Evolutionary conservation across 92 coral and sea anemone species (phyloP).

Genomic region (Palythoa heliodiscus): DNA sequence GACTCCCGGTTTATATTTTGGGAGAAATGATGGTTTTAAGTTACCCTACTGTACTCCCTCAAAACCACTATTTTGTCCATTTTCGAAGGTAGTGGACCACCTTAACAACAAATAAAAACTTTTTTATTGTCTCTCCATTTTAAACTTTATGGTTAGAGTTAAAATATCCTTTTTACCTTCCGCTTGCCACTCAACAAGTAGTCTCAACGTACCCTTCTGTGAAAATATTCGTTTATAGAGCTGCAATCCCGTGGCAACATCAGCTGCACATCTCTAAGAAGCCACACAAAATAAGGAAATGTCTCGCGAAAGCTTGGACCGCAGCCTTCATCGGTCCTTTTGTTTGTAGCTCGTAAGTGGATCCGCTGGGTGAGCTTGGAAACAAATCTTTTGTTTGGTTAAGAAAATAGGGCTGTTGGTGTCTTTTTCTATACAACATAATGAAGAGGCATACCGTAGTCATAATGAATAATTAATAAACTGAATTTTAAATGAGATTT

Average conservation of each 20-base stretch:
- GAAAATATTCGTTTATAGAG: no score
- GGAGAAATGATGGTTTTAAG: no score
- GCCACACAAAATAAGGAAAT: constrained; percentile 76
- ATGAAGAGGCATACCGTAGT: neutral
- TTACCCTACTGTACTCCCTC: no score
- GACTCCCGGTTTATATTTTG: no score
- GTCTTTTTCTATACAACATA: neutral
- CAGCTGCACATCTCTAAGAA: constrained; percentile 45
- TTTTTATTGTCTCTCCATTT: neutral
- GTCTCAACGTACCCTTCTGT: no score
- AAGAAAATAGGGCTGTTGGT: no score
- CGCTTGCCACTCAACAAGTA: no score
- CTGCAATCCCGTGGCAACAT: no score
- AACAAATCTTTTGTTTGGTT: constrained; percentile 13
- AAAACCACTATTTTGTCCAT: no score
- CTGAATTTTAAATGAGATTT: neutral
- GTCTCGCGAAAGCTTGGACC: constrained; percentile 31
- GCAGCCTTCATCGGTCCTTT: neutral
- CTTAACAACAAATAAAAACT: no score
- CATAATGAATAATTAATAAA: neutral
- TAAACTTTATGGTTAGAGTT: neutral
- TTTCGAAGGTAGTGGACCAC: no score
- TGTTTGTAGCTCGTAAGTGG: neutral
- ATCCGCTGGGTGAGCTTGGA: constrained; percentile 25
- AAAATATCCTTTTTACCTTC: no score